Conservation (phyloP, 2,113 vertebrate genomes). For the Lasiurus borealis region DNA sequence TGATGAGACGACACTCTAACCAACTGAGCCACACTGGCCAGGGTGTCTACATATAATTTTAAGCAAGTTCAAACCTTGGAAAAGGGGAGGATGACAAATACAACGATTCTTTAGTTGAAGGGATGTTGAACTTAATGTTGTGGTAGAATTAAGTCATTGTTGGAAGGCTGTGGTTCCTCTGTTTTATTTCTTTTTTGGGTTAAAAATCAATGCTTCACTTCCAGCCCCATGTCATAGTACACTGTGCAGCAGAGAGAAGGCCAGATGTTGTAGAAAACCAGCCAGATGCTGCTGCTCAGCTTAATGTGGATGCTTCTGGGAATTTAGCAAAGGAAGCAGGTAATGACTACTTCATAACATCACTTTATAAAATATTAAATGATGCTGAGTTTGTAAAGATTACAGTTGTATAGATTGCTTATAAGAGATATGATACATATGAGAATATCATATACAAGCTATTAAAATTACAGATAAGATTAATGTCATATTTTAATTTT, state of each 20-base stretch:
- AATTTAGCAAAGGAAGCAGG: constrained; percentile 96
- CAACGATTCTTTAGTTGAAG: neutral
- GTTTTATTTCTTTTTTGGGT: constrained; percentile 53
- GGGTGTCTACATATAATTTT: neutral
- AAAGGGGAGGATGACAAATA: neutral
- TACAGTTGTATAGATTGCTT: neutral
- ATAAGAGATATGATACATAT: neutral
- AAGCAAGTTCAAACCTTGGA: neutral
- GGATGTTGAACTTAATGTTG: neutral
- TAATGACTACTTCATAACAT: constrained; percentile 79
- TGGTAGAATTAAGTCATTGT: neutral
- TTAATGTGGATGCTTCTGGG: constrained; percentile 95
- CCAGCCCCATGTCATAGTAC: constrained; percentile 95
- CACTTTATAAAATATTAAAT: constrained; percentile 34
- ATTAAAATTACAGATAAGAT: neutral
- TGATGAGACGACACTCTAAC: neutral
- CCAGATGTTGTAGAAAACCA: constrained; percentile 96
- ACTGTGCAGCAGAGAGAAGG: constrained; percentile 98
- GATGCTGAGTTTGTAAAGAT: neutral
- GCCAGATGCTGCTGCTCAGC: constrained; percentile 92
- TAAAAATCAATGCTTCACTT: constrained; percentile 85
- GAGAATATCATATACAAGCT: neutral
- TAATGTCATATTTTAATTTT: neutral
- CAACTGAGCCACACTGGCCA: neutral
- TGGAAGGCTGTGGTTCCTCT: constrained; percentile 16